These are phyloP conservation scores for Indicator indicator DNA, from an alignment of 2,113 vertebrate species.

Conservation along the genomic window DNA sequence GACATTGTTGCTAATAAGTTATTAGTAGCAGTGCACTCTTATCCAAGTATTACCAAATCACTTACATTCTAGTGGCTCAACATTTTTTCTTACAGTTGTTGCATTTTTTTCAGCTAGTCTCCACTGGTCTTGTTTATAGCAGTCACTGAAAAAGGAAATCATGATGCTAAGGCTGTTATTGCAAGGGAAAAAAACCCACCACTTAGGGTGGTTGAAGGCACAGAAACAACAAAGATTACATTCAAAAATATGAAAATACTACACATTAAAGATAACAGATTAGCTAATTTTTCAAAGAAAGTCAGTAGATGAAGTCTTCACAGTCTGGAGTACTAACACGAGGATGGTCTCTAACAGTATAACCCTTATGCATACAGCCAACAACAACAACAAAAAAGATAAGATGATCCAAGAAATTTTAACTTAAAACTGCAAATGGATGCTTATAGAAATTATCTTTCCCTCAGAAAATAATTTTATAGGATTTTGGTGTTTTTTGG, in stretches of 20 bases:
- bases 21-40: not conserved
- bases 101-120: not conserved
- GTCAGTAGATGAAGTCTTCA: not conserved
- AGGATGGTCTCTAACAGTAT: not conserved
- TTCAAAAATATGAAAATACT: not conserved
- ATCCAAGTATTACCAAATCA: not conserved
- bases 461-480: not conserved
- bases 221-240: not conserved
- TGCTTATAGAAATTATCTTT: not conserved
- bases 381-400: not conserved
- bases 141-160: not conserved
- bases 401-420: not conserved
- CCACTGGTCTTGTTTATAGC: not conserved
- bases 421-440: not conserved
- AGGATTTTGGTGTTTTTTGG: no score
- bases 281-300: not conserved
- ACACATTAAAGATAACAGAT: not conserved
- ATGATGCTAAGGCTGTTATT: not conserved
- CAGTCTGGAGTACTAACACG: not conserved
- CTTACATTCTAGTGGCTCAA: not conserved
- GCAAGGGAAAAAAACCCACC: not conserved
- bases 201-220: not conserved
- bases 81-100: not conserved
- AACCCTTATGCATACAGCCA: not conserved
- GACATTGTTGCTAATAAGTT: not conserved